Base-by-base conservation (phyloP, 2,113 vertebrate species). In the Sceloporus tristichus region DNA sequence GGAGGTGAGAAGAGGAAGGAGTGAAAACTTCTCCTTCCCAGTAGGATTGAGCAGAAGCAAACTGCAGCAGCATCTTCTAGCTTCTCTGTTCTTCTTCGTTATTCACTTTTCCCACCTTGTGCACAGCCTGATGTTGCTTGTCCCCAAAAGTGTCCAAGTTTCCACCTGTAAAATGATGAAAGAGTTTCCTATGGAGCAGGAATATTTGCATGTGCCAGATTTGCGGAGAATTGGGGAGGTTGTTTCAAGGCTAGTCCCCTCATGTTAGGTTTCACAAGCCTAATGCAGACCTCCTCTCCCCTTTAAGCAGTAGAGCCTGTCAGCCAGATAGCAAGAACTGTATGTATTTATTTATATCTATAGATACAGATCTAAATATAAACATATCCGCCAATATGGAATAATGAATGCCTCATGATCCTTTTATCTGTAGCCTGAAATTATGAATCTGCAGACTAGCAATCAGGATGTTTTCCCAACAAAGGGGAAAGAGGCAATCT, bases 161-260 rank as follows among this genome's bases (percentile, higher is more conserved):
- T 16, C 18, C 59, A 62, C 16, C 18, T 62, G 59, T 62, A 70
- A 70, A 70, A 70, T 5, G 4, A 9, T 27, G 25, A 23, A 70
- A 16, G 66, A 38, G 90, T 85, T 90, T 93, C 92, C 91, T 85
- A 54, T 0, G 0, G 93, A 94, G 93, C 76, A 88, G 91, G 94
- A 95, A 95, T 95, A 95, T 94, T 95, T 95, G 91, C 93, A 90
- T 94, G 93, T 90, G 91, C 92, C 93, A 94, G 92, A 90, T 92
- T 92, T 71, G 68, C 5, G 5, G 65, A 18, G 5, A 21, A 66
- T 66, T 48, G 59, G 59, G 59, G 13, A 18, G 92, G 84, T 42
- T 77, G 7, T 92, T 77, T 75, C 23, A 40, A 8, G 79, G 88
- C 48, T 29, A 74, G 34, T 18, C 21, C 0, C 0, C 40, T 75